Conservation (phyloP, 1,140 invertebrate species). For the Rhagoletis zephyria region DNA sequence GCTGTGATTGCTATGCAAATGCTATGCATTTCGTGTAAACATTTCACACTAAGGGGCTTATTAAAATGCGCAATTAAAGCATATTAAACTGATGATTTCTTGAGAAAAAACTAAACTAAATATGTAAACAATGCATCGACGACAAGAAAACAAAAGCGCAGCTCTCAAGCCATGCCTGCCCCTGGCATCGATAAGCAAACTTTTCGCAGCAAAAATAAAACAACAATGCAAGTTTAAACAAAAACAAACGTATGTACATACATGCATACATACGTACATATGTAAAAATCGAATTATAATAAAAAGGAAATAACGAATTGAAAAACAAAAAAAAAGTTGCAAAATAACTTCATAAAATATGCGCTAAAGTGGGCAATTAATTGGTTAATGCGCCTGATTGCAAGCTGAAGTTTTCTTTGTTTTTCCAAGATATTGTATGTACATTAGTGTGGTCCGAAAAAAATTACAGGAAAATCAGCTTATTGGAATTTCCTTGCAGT, state of each 20-base stretch:
- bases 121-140: constrained; percentile 9
- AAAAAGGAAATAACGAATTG: not conserved
- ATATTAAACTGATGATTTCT: constrained; percentile 1
- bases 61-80: not conserved
- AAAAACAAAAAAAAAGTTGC: not conserved
- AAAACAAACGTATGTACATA: too few relatives aligned
- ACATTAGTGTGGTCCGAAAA: too few relatives aligned
- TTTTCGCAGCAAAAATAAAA: not conserved
- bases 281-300: not conserved
- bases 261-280: too few relatives aligned
- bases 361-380: not conserved
- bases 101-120: not conserved
- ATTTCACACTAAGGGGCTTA: constrained; percentile 1
- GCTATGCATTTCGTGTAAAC: not conserved
- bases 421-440: too few relatives aligned
- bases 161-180: not conserved
- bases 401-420: not conserved
- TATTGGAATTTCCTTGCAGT: too few relatives aligned
- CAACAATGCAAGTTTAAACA: not conserved
- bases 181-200: constrained; percentile 27
- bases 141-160: constrained; percentile 22
- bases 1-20: too few relatives aligned
- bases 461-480: too few relatives aligned
- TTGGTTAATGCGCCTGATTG: constrained; percentile 9
- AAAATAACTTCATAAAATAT: not conserved